Conservation (phyloP, 2,113 vertebrate species). For the Sminthopsis crassicaudata region DNA sequence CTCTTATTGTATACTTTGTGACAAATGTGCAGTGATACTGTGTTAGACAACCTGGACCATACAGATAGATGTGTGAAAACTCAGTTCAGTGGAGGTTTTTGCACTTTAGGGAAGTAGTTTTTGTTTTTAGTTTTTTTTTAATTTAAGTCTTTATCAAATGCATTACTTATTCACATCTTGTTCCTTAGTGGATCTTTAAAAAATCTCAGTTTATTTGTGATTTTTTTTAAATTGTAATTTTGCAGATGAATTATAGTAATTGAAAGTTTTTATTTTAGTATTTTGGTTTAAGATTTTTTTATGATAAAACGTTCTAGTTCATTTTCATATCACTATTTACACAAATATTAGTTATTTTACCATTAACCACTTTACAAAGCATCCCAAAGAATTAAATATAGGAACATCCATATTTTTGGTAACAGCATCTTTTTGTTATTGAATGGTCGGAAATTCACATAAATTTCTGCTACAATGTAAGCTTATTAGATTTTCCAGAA, state of each 20-base stretch:
- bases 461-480: constrained; percentile 8
- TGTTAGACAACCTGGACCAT: neutral
- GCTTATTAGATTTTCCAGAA: constrained; percentile 19
- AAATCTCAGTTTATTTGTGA: neutral
- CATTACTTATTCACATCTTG: neutral
- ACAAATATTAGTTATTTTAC: neutral
- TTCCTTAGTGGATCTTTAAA: neutral
- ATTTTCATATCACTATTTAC: neutral
- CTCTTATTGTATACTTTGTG: neutral
- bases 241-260: neutral
- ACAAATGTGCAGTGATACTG: neutral
- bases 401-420: neutral
- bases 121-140: neutral
- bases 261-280: neutral
- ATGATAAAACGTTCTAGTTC: neutral
- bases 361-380: neutral
- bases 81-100: neutral
- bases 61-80: neutral
- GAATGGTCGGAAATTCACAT: constrained; percentile 22
- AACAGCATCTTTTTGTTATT: neutral
- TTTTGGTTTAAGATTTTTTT: neutral
- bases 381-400: neutral
- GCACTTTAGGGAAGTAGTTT: neutral
- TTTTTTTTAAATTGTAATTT: neutral
- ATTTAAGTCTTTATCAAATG: neutral